Evolutionary conservation across 2,113 vertebrate species (phyloP), one percentile per base, ranked within the genome.

Genomic region (Sciurus niger): DNA sequence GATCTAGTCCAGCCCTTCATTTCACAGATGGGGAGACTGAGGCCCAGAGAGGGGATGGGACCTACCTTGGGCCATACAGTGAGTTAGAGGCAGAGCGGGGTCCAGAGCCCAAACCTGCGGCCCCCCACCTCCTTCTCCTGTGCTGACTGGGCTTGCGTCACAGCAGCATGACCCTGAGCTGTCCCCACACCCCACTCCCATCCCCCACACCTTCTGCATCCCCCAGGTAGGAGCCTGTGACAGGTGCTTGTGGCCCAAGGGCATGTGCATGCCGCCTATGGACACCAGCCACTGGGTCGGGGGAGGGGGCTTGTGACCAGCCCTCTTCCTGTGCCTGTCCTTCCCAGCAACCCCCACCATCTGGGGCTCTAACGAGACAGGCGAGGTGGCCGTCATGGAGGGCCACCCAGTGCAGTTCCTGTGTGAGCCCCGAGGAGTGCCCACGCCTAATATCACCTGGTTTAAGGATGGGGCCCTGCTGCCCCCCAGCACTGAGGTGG

Each of bases 401-500:
- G 99, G 99, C 18, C 99, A 98, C 76, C 92, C 98, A 0, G 97
- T 96, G 22, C 98, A 98, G 55, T 97, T 99, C 9, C 97, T 97
- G 67, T 99, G 99, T 40, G 98, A 99, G 40, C 98, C 98, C 0
- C 98, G 98, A 46, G 99, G 99, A 4, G 98, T 97, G 6, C 99
- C 99, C 4, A 17, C 90, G 17, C 99, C 99, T 43, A 97, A 97
- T n/a, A 98, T 99, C 94, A 97, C 98, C 68, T 99, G 99, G 99
- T 96, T 99, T 37, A 99, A 99, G 96, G 99, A 99, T 32, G 98
- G 98, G 95, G 98, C 96, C 70, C 98, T 98, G 10, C 98, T 99
- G 6, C 98, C 99, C 84, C 98, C 98, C 97, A 98, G 98, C 72
- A 30, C 98, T 0, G 98, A 98, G 97, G 94, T 98, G 46, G 98